Evolutionary conservation across 2,797 vertebrate species (phyloP).

Genomic region (Tragopan temminckii): DNA sequence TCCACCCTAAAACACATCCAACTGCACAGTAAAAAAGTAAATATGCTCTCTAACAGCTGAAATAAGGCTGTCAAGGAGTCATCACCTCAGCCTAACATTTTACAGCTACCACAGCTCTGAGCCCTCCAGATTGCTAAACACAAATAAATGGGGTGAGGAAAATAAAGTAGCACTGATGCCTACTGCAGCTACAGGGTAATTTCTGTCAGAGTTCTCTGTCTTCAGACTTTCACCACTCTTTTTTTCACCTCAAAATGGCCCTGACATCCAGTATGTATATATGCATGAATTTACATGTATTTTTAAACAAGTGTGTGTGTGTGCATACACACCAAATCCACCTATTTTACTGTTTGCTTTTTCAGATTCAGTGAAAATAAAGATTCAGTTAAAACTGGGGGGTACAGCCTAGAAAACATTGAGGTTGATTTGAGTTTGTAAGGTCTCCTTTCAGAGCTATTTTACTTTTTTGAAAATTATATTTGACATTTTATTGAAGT

Average conservation of each 20-base stretch:
- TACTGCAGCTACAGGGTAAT: neutral
- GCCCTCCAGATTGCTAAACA: neutral
- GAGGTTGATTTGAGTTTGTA: neutral
- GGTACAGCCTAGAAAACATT: neutral
- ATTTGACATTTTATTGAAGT: neutral
- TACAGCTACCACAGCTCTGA: neutral
- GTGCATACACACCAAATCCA: neutral
- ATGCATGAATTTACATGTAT: neutral
- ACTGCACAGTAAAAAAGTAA: neutral
- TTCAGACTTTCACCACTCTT: neutral
- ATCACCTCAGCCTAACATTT: neutral
- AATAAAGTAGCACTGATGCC: neutral
- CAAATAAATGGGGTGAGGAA: neutral
- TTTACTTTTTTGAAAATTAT: neutral
- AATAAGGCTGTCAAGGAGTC: neutral
- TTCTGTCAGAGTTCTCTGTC: neutral
- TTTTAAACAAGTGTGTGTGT: fast-evolving
- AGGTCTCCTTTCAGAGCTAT: neutral
- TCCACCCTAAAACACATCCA: neutral
- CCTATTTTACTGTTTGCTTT: neutral
- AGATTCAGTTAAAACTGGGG: neutral
- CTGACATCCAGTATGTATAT: fast-evolving
- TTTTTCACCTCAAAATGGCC: neutral
- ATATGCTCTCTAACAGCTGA: neutral
- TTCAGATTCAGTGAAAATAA: neutral